phyloP scores from a whole-genome alignment of 2,888 invertebrate species.

The Lasius fuliginosus region DNA sequence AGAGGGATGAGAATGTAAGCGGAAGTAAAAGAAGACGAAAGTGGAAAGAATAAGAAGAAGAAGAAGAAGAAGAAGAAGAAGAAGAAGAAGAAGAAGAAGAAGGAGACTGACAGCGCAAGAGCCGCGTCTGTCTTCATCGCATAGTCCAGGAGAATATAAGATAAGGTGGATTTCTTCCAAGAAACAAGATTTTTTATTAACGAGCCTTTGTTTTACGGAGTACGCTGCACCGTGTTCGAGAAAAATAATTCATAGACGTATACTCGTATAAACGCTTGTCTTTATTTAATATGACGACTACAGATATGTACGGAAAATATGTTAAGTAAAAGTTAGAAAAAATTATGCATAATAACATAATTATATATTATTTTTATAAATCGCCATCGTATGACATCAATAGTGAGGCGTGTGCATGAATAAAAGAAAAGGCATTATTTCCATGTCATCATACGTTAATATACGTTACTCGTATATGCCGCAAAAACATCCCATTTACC shows the following conservation, averaged over 20 bases:
- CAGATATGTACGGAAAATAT: background rate
- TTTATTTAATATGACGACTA: background rate
- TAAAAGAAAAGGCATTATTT: constrained; percentile 35
- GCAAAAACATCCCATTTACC: constrained; percentile 12
- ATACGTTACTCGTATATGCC: background rate
- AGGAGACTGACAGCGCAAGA: constrained; percentile 42
- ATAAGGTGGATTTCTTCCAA: constrained; percentile 23
- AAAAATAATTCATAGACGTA: background rate
- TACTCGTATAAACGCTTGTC: background rate
- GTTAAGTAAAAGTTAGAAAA: background rate
- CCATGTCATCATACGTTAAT: constrained; percentile 20
- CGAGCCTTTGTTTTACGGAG: background rate
- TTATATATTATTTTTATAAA: constrained; percentile 7
- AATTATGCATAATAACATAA: background rate
- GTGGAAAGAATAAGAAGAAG: constrained; percentile 14
- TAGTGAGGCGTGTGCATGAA: background rate
- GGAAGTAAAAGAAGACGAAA: constrained; percentile 43
- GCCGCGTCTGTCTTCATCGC: constrained; percentile 32
- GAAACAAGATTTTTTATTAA: constrained; percentile 5
- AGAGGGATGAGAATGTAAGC: constrained; percentile 39
- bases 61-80: constrained; percentile 25
- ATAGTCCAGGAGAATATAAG: constrained; percentile 8
- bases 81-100: constrained; percentile 29
- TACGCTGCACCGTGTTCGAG: background rate
- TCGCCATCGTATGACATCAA: background rate